Conservation (phyloP, 2,113 vertebrate genomes). For the Mola mola region DNA sequence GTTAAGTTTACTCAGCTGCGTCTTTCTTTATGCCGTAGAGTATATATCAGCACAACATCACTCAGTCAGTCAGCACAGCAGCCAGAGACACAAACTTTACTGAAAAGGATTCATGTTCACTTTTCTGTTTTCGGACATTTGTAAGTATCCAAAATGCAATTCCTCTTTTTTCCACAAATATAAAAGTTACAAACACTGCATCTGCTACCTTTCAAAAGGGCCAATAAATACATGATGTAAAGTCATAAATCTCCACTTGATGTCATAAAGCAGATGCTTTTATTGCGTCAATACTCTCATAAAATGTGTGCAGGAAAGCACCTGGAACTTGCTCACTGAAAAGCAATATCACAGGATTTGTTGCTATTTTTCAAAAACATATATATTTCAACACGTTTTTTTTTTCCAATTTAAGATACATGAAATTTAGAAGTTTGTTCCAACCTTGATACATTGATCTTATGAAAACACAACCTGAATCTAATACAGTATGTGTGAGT, state of each 20-base stretch:
- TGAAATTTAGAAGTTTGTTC: too few relatives aligned
- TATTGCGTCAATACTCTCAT: conserved; percentile 35
- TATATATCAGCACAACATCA: conserved; percentile 20
- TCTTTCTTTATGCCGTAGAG: conserved; percentile 27
- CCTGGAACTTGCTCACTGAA: conserved; percentile 25
- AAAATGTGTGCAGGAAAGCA: conserved; percentile 33
- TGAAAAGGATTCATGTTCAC: conserved; percentile 29
- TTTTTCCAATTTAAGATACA: neutral
- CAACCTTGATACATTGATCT: too few relatives aligned
- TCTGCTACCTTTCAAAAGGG: conserved; percentile 12
- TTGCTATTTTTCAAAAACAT: too few relatives aligned
- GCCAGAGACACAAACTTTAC: conserved; percentile 3
- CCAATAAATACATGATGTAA: conserved; percentile 39
- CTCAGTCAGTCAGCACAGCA: conserved; percentile 32
- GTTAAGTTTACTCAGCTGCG: conserved; percentile 43
- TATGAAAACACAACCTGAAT: too few relatives aligned
- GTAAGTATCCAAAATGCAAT: conserved; percentile 34
- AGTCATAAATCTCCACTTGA: conserved; percentile 39
- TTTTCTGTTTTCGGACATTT: conserved; percentile 42
- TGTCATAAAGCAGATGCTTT: conserved; percentile 53
- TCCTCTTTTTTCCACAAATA: neutral
- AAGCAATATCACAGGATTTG: conserved; percentile 1
- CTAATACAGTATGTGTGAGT: too few relatives aligned
- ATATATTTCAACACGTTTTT: neutral
- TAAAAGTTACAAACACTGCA: conserved; percentile 21